These are phyloP conservation scores for Metridium senile DNA, from an alignment of 92 coral and sea anemone species.

Conservation along the genomic window DNA sequence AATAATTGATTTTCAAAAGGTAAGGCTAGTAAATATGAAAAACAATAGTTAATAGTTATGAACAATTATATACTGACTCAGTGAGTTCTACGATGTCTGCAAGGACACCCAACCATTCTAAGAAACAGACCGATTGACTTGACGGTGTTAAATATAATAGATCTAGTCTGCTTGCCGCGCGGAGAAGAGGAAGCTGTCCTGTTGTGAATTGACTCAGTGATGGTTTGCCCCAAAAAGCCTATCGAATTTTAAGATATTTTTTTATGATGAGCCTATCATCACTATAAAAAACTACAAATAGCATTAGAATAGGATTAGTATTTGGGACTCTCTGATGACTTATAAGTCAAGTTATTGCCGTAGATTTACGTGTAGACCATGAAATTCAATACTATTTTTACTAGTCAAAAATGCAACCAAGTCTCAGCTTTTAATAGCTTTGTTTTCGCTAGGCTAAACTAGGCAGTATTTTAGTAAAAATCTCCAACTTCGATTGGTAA, in stretches of 20 bases:
- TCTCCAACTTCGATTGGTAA: background rate
- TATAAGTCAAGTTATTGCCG: background rate
- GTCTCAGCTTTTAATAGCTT: background rate
- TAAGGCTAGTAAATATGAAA: too few species aligned
- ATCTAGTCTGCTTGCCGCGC: background rate
- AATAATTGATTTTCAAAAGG: background rate
- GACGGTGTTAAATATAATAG: background rate
- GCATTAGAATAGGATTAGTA: background rate
- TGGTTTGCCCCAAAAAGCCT: background rate
- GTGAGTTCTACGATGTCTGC: too few species aligned
- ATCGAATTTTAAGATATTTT: background rate
- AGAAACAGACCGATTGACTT: too few species aligned
- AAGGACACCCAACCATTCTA: too few species aligned
- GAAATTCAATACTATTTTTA: background rate
- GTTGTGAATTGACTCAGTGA: background rate
- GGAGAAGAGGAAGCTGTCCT: background rate
- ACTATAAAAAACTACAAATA: background rate
- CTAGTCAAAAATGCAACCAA: background rate
- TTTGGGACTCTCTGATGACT: background rate
- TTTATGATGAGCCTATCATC: background rate
- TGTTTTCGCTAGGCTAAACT: background rate
- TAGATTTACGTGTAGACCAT: slow-evolving; percentile 3
- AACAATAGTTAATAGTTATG: too few species aligned
- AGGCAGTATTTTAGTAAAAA: background rate
- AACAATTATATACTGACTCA: too few species aligned